Base-by-base conservation (phyloP, 1,140 invertebrate species). In the Euura lappo region DNA sequence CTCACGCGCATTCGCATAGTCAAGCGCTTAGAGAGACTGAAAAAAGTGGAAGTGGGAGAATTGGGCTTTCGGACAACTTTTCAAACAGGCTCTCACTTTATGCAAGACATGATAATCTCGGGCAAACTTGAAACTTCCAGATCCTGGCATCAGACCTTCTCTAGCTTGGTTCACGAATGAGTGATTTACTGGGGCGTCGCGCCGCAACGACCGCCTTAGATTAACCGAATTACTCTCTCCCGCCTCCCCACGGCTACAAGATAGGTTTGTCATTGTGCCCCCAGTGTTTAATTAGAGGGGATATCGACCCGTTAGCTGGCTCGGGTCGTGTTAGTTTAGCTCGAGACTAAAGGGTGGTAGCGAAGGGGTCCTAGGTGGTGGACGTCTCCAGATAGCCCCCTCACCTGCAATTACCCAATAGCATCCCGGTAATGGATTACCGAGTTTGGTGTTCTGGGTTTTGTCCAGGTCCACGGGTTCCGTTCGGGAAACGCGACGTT, bases 381-480 rank as follows among this genome's bases (percentile, higher is more conserved):
- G 66, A 42, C 66, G 66, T 44, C 66, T 68, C 66, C 28, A 44
- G 66, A 82, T 83, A 79, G 79, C 79, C 80, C 79, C 81, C 80
- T 83, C 82, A 82, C 82, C 84, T 84, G 80, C 83, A 84, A 84
- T 85, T 84, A 84, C 79, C 84, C 82, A 86, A 84, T 85, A 78
- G 82, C 81, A 78, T 83, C 79, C 80, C 79, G 79, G 78, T 85
- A 84, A 86, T 86, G 84, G 83, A 86, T 85, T 84, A 84, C 83
- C 81, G 80, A 83, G 6, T 28, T 28, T 28, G 28, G 28, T 28
- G 28, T 28, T 28, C 28, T 28, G 28, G 28, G 28, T 28, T 28
- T 28, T 28, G 28, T 28, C 28, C 28, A 28, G 28, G 28, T 28
- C 28, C 28, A 28, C 28, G 28, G 28, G 28, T 28, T 28, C 28